A percentile compares a stretch with the other conserved stretches of the same genome.
phyloP scores from a whole-genome alignment of 2,888 invertebrate species.

The Coecobrya sp. region DNA sequence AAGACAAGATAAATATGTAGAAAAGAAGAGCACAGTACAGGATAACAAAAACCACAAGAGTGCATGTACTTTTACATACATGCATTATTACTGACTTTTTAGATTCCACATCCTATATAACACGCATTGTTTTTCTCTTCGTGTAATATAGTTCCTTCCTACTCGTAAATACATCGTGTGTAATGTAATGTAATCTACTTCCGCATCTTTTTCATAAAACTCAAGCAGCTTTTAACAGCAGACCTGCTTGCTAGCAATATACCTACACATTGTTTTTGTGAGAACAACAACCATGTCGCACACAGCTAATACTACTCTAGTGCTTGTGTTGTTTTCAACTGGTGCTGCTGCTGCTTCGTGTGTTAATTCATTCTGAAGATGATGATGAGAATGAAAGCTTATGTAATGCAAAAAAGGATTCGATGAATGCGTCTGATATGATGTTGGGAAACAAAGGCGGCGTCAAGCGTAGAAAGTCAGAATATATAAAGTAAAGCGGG shows the following conservation, averaged over 20 bases:
- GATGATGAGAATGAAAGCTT: conserved; percentile 58
- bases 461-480: conserved; percentile 19
- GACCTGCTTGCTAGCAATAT: background rate
- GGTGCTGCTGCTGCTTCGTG: background rate
- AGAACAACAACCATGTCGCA: background rate
- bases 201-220: conserved; percentile 77
- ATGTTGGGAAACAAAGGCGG: conserved; percentile 52
- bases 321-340: background rate
- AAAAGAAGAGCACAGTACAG: background rate
- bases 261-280: background rate
- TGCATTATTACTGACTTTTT: background rate
- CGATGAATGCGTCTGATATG: conserved; percentile 51
- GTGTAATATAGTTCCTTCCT: background rate
- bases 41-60: conserved; percentile 67
- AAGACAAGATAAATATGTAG: conserved; percentile 19
- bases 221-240: conserved; percentile 39
- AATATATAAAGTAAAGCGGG: background rate
- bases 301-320: background rate
- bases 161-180: conserved; percentile 2
- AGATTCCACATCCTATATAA: background rate
- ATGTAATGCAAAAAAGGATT: conserved; percentile 62
- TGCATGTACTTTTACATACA: conserved; percentile 31
- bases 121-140: background rate
- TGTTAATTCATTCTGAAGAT: conserved; percentile 7
- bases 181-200: conserved; percentile 79